phyloP scores from a whole-genome alignment of 2,113 vertebrate species.

The Anarhynchus alexandrinus region DNA sequence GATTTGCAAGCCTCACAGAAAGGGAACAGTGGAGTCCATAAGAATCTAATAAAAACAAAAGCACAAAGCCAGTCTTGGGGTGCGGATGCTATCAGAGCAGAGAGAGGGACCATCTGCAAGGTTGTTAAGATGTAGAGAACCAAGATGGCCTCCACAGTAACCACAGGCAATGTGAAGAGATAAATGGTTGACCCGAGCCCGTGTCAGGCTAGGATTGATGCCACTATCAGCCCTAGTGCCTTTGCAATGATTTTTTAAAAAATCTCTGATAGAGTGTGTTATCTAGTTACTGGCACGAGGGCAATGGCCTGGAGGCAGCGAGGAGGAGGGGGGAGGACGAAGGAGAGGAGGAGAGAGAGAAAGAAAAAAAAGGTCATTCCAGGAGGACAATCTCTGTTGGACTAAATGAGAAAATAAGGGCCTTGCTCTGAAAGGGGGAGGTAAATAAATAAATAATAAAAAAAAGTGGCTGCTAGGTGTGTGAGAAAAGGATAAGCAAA shows the following conservation, averaged over 20 bases:
- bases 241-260: slow-evolving; percentile 97
- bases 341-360: slow-evolving; percentile 78
- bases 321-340: slow-evolving; percentile 74
- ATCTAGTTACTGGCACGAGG: slow-evolving; percentile 99
- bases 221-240: slow-evolving; percentile 97
- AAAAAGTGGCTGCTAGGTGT: slow-evolving; percentile 81
- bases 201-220: slow-evolving; percentile 99
- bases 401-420: slow-evolving; percentile 94
- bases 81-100: slow-evolving; percentile 68
- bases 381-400: slow-evolving; percentile 92
- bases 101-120: slow-evolving; percentile 84
- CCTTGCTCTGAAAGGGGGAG: slow-evolving; percentile 51
- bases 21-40: background rate
- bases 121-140: slow-evolving; percentile 87
- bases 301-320: slow-evolving; percentile 87
- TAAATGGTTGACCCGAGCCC: slow-evolving; percentile 96
- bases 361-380: slow-evolving; percentile 88
- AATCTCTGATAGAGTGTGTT: slow-evolving; percentile 99
- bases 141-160: slow-evolving; percentile 89
- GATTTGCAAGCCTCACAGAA: background rate
- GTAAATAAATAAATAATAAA: slow-evolving; percentile 77
- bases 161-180: slow-evolving; percentile 96
- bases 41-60: background rate
- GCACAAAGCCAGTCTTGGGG: background rate
- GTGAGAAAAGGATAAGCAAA: slow-evolving; percentile 81